phyloP scores from a whole-genome alignment of 1,140 invertebrate species.

The Prorops nasuta region DNA sequence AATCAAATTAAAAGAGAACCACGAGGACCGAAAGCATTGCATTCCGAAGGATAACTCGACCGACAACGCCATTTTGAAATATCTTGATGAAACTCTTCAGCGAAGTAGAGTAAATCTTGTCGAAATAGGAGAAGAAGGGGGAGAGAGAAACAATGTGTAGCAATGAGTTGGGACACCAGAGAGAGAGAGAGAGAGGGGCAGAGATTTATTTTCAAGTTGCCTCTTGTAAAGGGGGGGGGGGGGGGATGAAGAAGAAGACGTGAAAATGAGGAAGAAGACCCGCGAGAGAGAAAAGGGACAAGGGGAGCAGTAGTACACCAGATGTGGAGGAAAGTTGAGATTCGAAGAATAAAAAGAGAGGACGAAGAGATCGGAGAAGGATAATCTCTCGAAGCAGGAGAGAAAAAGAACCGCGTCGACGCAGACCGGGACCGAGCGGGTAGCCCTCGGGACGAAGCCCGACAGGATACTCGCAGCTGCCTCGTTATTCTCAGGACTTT shows the following conservation, averaged over 20 bases:
- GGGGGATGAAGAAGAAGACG: neutral
- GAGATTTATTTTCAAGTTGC: conserved; percentile 9
- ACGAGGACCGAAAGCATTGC: no score
- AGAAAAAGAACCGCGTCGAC: neutral
- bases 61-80: neutral
- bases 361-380: conserved; percentile 17
- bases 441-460: conserved; percentile 22
- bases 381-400: conserved; percentile 25
- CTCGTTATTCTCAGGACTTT: conserved; percentile 47
- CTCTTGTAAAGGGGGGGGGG: neutral
- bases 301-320: neutral
- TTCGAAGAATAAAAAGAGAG: conserved; percentile 23
- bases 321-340: conserved; percentile 9
- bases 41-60: neutral
- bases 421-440: neutral
- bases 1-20: no score
- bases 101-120: no score
- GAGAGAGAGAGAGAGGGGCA: neutral
- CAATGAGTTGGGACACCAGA: neutral
- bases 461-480: conserved; percentile 41
- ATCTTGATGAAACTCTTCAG: neutral
- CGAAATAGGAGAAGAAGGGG: neutral
- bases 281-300: conserved; percentile 21
- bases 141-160: neutral
- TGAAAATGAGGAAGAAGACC: conserved; percentile 12